Evolutionary conservation across 2,888 invertebrate species (phyloP).

Genomic region (Patella ulyssiponensis): DNA sequence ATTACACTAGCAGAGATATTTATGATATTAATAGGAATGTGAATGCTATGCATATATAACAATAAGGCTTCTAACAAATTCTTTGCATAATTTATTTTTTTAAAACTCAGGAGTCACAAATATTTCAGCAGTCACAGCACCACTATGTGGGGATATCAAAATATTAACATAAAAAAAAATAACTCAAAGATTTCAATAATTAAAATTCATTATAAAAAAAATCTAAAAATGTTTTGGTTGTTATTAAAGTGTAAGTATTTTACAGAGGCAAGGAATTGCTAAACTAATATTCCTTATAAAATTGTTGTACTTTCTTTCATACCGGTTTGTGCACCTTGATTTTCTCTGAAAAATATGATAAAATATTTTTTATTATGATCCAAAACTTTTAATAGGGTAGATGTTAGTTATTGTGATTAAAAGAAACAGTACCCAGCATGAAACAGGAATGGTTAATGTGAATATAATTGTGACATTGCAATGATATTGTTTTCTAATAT

Average conservation of each 20-base stretch:
- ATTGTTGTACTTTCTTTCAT: conserved; percentile 3
- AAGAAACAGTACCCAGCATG: background rate
- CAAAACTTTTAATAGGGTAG: background rate
- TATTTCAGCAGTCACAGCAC: background rate
- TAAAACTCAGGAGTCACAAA: no score
- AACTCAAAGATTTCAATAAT: no score
- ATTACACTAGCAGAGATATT: no score
- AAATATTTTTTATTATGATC: background rate
- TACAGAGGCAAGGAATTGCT: background rate
- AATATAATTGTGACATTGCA: no score
- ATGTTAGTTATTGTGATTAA: background rate
- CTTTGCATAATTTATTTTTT: no score
- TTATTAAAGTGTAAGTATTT: conserved; percentile 5
- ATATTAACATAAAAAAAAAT: no score
- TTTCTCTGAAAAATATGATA: background rate
- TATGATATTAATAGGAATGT: no score
- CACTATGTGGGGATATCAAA: background rate
- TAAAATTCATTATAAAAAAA: background rate
- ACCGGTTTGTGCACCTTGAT: background rate
- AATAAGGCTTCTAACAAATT: no score
- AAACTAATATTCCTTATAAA: background rate
- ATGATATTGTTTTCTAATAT: no score
- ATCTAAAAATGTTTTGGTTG: background rate
- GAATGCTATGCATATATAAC: no score
- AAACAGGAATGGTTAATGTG: no score